Evolutionary conservation across 2,113 vertebrate species (phyloP), one percentile per base, ranked within the genome.

Genomic region (Malaclemys terrapin): DNA sequence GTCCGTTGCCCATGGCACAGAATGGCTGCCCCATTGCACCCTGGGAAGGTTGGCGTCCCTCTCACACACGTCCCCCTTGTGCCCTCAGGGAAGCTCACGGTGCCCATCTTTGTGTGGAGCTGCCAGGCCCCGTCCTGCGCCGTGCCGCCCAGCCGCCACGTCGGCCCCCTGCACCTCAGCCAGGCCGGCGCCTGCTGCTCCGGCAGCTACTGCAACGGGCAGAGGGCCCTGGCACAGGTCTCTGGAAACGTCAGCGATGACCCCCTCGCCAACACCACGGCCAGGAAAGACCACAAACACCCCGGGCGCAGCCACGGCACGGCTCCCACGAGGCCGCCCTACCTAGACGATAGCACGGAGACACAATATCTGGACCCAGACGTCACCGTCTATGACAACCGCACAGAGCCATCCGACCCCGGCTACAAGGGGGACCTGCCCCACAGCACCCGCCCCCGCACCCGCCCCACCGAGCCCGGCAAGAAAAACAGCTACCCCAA

Each of bases 241-340:
- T 6, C 16, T 17, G 6, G 7, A 16, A 14, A 6, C 31, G 8
- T 25, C 10, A 1, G 35, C 65, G 3, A 10, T 5, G 8, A 20
- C 8, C 35, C 17, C n/a, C 35, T 20, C 35, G 6, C 4, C 65
- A 9, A 2, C 17, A 5, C 19, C 19, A 5, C 10, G 19, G n/a
- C 65, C 65, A 10, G 65, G 17, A 72, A 20, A n/a, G 65, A 19
- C 35, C 65, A 38, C 35, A 5, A 10, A 10, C 8, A 72, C 4
- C 65, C 65, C 8, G 4, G 65, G 17, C 19, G 2, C 65, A 22
- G 2, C 65, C 8, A 4, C 4, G 19, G 65, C 35, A n/a, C 16
- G 16, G 35, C 16, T 2, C 7, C 16, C 31, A 35, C 62, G 5
- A 14, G 2, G 14, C 13, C 1, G 7, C 31, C 16, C 14, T 4